Conservation (phyloP, 1,140 invertebrate species). For the Agrilus planipennis region DNA sequence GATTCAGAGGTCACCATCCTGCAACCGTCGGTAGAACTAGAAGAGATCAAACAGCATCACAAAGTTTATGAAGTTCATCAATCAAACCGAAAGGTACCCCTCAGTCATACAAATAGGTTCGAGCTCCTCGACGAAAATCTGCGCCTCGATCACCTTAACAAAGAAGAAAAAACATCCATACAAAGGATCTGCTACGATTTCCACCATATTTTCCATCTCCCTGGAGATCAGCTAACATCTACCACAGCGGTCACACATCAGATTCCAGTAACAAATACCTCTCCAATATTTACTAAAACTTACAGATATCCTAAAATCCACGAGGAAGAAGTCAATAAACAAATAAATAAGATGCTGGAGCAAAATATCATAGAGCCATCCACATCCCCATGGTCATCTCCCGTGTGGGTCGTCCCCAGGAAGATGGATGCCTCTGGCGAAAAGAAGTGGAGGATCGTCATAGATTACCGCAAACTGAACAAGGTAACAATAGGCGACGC, state of each 20-base stretch:
- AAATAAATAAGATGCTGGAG: slow-evolving; percentile 18
- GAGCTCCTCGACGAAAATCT: too few relatives aligned
- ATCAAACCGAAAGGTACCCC: not conserved
- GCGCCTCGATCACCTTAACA: slow-evolving; percentile 18
- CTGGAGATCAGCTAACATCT: slow-evolving; percentile 11
- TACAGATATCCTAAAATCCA: slow-evolving; percentile 19
- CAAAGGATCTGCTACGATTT: slow-evolving; percentile 15
- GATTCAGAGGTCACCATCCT: not conserved
- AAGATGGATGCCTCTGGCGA: slow-evolving; percentile 24
- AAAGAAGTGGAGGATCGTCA: slow-evolving; percentile 19
- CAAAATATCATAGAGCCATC: slow-evolving; percentile 21
- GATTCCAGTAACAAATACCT: slow-evolving; percentile 1
- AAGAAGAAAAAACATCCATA: slow-evolving; percentile 15
- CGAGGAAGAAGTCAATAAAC: slow-evolving; percentile 17
- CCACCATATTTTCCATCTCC: slow-evolving; percentile 16
- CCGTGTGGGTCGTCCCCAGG: slow-evolving; percentile 26
- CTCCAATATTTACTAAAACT: slow-evolving; percentile 14
- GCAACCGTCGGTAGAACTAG: too few relatives aligned
- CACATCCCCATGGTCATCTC: slow-evolving; percentile 20
- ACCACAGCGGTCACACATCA: slow-evolving; percentile 13
- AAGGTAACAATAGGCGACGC: slow-evolving; percentile 1
- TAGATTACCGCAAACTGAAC: too few relatives aligned
- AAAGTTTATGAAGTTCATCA: not conserved
- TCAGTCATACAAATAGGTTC: too few relatives aligned
- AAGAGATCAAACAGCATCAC: too few relatives aligned